Conservation (phyloP, 2,797 vertebrate genomes). For the Gadopsis bispinosus region DNA sequence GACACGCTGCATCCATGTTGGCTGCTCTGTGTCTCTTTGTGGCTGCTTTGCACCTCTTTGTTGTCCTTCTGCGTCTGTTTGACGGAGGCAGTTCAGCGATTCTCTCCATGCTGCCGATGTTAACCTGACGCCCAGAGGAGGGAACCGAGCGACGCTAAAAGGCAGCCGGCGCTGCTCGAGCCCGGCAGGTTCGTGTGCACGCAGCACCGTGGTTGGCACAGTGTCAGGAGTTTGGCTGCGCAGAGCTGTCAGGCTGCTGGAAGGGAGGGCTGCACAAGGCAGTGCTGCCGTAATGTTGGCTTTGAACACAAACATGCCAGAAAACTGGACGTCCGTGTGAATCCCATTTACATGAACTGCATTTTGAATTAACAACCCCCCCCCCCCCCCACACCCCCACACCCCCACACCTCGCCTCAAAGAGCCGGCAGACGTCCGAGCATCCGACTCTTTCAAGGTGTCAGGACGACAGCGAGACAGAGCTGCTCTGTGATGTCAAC, state of each 20-base stretch:
- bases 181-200: constrained; percentile 18
- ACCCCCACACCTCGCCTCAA: constrained; percentile 14
- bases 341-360: constrained; percentile 47
- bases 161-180: constrained; percentile 10
- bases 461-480: not conserved
- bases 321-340: constrained; percentile 30
- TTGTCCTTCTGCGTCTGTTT: not conserved
- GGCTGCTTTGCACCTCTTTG: not conserved
- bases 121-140: constrained; percentile 43
- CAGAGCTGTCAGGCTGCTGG: constrained; percentile 53
- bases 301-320: constrained; percentile 51
- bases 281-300: not conserved
- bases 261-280: constrained; percentile 28
- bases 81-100: not conserved
- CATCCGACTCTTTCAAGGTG: constrained; percentile 6
- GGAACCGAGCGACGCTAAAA: constrained; percentile 30
- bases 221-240: constrained; percentile 20
- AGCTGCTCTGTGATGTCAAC: constrained; percentile 4
- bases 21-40: not conserved
- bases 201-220: constrained; percentile 26
- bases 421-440: constrained; percentile 21
- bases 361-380: constrained; percentile 20
- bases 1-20: not conserved
- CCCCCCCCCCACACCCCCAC: not conserved
- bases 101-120: not conserved